Conservation (phyloP, 2,113 vertebrate species). For the Felis catus region DNA sequence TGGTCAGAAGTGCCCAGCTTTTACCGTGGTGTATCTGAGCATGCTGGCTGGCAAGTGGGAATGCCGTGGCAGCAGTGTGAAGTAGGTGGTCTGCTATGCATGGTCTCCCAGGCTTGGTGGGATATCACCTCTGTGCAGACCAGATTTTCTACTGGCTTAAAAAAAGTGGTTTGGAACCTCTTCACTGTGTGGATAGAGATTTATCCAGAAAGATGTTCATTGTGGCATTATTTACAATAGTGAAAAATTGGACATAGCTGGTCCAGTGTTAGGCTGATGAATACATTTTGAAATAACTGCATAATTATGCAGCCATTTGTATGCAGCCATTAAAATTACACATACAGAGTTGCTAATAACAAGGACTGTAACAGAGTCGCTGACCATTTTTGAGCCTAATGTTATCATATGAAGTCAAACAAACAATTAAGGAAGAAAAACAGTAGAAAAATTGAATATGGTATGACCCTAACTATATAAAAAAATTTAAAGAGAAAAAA, state of each 20-base stretch:
- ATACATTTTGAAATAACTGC: not conserved
- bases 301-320: not conserved
- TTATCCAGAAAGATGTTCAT: slow-evolving; percentile 31
- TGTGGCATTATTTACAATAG: slow-evolving; percentile 12
- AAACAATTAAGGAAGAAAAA: slow-evolving; percentile 25
- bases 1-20: not conserved
- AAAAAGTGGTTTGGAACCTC: not conserved
- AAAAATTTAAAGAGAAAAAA: not conserved
- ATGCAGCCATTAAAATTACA: not conserved
- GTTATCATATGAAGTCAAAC: not conserved
- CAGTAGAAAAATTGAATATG: not conserved
- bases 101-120: not conserved
- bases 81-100: not conserved
- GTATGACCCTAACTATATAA: not conserved
- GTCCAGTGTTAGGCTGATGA: not conserved
- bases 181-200: not conserved
- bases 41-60: not conserved
- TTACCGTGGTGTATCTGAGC: not conserved
- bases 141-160: not conserved
- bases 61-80: not conserved
- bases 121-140: not conserved
- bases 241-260: not conserved
- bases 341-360: not conserved
- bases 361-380: not conserved
- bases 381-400: not conserved